Conservation (phyloP, 2,113 vertebrate genomes). For the Proteles cristata region DNA sequence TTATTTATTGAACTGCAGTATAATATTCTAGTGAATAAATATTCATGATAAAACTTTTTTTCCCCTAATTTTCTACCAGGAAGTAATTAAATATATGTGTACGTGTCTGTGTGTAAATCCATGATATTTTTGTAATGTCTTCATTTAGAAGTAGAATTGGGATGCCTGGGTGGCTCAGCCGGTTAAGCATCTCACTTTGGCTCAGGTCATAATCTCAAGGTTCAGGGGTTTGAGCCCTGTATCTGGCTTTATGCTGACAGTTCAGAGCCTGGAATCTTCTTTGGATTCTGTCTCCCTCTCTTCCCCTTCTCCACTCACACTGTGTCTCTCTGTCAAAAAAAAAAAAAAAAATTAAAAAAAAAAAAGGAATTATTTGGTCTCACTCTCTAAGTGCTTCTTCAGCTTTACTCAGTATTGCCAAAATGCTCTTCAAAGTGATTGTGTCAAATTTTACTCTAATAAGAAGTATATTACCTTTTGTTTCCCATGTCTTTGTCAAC, state of each 20-base stretch:
- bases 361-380: neutral
- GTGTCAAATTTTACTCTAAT: neutral
- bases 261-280: too few relatives aligned
- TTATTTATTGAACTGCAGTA: neutral
- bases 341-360: too few relatives aligned
- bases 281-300: too few relatives aligned
- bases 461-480: neutral
- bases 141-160: neutral
- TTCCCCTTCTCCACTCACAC: too few relatives aligned
- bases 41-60: neutral
- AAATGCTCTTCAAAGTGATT: neutral
- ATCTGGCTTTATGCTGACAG: too few relatives aligned
- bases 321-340: too few relatives aligned
- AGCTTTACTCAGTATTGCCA: neutral
- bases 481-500: neutral
- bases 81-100: neutral
- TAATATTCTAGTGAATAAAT: neutral
- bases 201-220: too few relatives aligned
- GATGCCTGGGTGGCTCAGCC: too few relatives aligned
- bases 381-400: neutral
- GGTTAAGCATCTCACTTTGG: too few relatives aligned
- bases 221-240: too few relatives aligned
- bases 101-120: neutral
- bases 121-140: neutral
- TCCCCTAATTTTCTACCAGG: neutral